Evolutionary conservation across 2,113 vertebrate species (phyloP), one percentile per base, ranked within the genome.

Genomic region (Marcusenius ussheri): DNA sequence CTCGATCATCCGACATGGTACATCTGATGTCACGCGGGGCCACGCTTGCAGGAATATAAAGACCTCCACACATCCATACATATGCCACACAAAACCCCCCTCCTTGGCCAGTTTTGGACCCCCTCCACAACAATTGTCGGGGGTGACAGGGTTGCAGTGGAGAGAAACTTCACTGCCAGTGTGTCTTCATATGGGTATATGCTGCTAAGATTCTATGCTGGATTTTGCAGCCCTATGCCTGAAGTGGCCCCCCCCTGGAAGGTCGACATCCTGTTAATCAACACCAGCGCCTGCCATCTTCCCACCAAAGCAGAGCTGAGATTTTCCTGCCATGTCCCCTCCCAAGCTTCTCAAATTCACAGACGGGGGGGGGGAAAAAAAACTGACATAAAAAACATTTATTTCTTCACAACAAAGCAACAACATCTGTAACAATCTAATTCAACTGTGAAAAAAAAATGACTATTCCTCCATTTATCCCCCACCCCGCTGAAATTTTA

Each of bases 181-280:
- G 66, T 8, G 49, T 8, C 62, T 27, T 13, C 45, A n/a, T 51
- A 85, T 62, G 77, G 53, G 5, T 1, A 88, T 74, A 91, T 88
- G 70, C 21, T 62, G 45, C 77, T 24, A 39, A 74, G 27, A 91
- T 94, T 93, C 95, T 92, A 93, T 93, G 90, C 90, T 50, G 92
- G 92, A 93, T 94, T 92, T 92, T 92, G 92, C 91, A 89, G 92
- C 91, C 88, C 21, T 87, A 83, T 50, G 39, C 39, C 51, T 85
- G 58, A 31, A 91, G 87, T 58, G n/a, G 0, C 62, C 39, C 17
- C 62, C 45, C 91, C 87, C 3, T 3, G 66, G 49, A 92, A 89
- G 91, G 93, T 92, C 31, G 92, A 92, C 92, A 94, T 95, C 95
- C 93, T 94, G 91, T 90, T 91, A 95, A 96, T 96, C 94, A 96